These are phyloP conservation scores for Saccostrea cuccullata DNA, from an alignment of 1,140 invertebrate genomes.

Conservation along the genomic window DNA sequence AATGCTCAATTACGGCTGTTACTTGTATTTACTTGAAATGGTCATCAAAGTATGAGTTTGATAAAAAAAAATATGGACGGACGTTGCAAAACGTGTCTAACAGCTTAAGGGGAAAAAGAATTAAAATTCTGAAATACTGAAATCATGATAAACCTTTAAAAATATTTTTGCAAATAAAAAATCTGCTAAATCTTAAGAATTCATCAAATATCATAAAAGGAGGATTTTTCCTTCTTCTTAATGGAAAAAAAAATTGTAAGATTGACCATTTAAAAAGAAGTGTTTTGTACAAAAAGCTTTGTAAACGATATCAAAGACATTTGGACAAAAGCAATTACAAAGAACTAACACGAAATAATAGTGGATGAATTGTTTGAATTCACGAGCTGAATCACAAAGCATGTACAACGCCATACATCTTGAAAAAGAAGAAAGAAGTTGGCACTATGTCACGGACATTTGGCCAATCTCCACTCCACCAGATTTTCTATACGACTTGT, in stretches of 20 bases:
- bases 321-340: constrained; percentile 1
- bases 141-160: too few relatives aligned
- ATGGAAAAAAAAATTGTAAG: not conserved
- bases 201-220: not conserved
- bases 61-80: too few relatives aligned
- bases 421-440: not conserved
- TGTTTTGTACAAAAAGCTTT: not conserved
- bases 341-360: not conserved
- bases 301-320: not conserved
- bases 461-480: constrained; percentile 11
- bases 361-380: not conserved
- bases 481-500: not conserved
- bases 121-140: too few relatives aligned
- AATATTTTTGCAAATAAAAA: too few relatives aligned
- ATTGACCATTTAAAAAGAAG: not conserved
- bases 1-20: too few relatives aligned
- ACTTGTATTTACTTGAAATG: too few relatives aligned
- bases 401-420: constrained; percentile 28
- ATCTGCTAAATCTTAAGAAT: too few relatives aligned
- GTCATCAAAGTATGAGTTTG: too few relatives aligned
- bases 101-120: too few relatives aligned
- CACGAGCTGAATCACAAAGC: constrained; percentile 27
- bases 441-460: not conserved
- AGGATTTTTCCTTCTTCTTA: not conserved
- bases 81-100: too few relatives aligned